These are phyloP conservation scores for Zootermopsis nevadensis DNA, from an alignment of 2,888 invertebrate species.

Conservation along the genomic window DNA sequence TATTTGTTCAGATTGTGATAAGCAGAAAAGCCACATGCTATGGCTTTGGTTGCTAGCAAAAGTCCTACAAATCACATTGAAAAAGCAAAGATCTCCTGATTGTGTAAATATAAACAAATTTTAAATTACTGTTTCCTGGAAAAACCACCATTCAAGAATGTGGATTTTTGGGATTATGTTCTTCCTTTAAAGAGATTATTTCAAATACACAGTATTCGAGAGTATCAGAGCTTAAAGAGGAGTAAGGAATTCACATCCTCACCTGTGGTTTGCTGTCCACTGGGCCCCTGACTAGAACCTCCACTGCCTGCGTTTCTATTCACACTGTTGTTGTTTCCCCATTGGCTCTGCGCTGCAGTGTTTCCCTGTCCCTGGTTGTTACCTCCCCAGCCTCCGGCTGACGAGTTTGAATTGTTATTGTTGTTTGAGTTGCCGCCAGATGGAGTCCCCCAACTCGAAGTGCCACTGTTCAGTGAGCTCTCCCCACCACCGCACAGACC, in stretches of 20 bases:
- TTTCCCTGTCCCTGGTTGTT: conserved; percentile 47
- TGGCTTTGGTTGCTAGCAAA: no score
- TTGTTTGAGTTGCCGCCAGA: conserved; percentile 65
- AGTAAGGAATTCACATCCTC: not conserved
- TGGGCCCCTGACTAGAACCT: conserved; percentile 53
- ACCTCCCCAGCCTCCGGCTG: conserved; percentile 47
- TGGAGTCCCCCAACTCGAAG: conserved; percentile 83
- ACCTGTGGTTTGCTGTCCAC: conserved; percentile 52
- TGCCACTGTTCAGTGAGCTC: conserved; percentile 78
- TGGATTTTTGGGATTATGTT: no score
- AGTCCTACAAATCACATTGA: no score
- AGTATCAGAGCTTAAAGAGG: no score
- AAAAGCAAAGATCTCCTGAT: no score
- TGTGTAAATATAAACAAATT: no score
- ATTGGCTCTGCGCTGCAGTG: conserved; percentile 60
- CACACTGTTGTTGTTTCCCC: conserved; percentile 55
- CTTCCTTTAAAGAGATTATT: no score
- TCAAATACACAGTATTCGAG: no score
- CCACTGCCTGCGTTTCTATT: conserved; percentile 47
- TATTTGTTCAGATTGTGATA: no score
- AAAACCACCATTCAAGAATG: no score
- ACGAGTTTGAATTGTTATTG: conserved; percentile 48
- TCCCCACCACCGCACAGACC: conserved; percentile 83
- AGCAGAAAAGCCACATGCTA: no score
- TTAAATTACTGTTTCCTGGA: no score